Percentiles rank a stretch among this genome's conserved stretches.
Conservation (phyloP, 2,113 vertebrate species). For the Gila orcuttii region DNA sequence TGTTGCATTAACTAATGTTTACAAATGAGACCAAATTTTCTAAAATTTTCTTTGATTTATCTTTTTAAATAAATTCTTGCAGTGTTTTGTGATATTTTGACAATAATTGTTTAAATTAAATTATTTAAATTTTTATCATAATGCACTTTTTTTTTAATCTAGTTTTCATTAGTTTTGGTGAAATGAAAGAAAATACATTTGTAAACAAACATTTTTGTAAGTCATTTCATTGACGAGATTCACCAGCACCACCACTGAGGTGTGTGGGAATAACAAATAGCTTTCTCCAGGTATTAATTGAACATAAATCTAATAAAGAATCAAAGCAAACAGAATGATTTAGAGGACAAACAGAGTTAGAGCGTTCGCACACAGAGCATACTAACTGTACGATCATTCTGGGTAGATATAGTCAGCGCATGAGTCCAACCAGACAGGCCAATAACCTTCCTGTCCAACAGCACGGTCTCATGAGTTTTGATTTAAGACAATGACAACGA, state of each 20-base stretch:
- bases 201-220: background rate
- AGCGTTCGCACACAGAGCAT: background rate
- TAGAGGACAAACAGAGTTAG: background rate
- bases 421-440: background rate
- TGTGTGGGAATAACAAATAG: background rate
- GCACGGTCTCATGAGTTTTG: constrained; percentile 1
- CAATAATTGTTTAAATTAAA: background rate
- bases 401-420: background rate
- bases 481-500: constrained; percentile 18
- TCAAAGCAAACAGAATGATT: background rate
- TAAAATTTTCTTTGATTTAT: background rate
- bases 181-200: background rate
- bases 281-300: background rate
- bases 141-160: background rate
- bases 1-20: too few species aligned
- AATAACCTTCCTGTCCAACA: background rate
- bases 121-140: background rate
- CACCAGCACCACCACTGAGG: background rate
- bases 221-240: background rate
- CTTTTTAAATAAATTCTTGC: background rate
- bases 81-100: background rate
- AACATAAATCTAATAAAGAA: background rate
- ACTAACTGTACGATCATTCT: background rate
- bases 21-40: too few species aligned
- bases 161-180: background rate